Evolutionary conservation across 1,140 invertebrate species (phyloP), one percentile per base, ranked within the genome.

Genomic region (Ectropis grisescens): DNA sequence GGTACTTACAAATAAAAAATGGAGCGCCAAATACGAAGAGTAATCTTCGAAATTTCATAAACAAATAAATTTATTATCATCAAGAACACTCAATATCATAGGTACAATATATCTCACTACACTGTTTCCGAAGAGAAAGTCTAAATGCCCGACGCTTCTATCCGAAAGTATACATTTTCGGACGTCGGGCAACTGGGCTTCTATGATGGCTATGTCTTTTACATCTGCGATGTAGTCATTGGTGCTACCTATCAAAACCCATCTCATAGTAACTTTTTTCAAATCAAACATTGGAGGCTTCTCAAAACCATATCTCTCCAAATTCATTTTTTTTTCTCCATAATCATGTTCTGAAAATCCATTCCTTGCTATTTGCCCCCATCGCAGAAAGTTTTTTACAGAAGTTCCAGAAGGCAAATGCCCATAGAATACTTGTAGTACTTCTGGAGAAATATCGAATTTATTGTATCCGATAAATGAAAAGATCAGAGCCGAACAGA

Each of bases 401-500:
- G 90, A 91, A 8, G 90, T 85, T 12, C 90, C 90, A 7, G 89
- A 87, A 9, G 92, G 92, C 13, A 84, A 82, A 55, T 93, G 90
- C 1, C 85, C 82, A 10, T 88, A 56, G 41, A 92, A 87, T 0
- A 90, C 82, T 5, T 87, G 84, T 2, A 89, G 47, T n/a, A 34
- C 32, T 8, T 46, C 38, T 1, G 11, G 7, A 9, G 42, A 41
- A 8, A 50, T 46, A 15, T 50, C 38, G n/a, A 35, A 45, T 8
- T 28, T 10, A 14, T 50, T 39, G 29, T 41, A 46, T 1, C 47
- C 47, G 5, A 51, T 28, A 11, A 27, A 14, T n/a, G 42, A 28
- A 11, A 51, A 46, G 1, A 46, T 13, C 2, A 46, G 0, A 5
- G 8, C n/a, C 2, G 47, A 46, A 24, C 47, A 51, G 2, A 36